Conservation (phyloP, 2,888 invertebrate species). For the Drosophila putrida region DNA sequence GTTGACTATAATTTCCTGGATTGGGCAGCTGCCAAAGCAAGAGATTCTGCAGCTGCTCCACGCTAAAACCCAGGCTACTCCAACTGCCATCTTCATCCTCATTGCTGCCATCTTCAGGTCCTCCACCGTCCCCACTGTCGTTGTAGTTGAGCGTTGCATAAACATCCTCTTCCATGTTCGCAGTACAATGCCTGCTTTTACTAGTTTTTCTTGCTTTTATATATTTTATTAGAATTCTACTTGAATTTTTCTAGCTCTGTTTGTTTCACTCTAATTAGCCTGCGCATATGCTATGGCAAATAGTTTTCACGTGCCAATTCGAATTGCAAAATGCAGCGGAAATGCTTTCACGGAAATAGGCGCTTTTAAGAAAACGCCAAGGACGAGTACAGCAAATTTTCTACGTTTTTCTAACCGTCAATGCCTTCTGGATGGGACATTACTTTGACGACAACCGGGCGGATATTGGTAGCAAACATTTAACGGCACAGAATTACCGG, state of each 20-base stretch:
- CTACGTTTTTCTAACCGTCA: conserved; percentile 23
- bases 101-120: conserved; percentile 29
- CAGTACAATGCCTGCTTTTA: conserved; percentile 27
- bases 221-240: conserved; percentile 5
- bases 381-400: conserved; percentile 10
- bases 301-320: conserved; percentile 38
- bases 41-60: conserved; percentile 54
- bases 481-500: conserved; percentile 70
- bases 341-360: conserved; percentile 57
- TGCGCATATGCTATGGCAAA: conserved; percentile 50
- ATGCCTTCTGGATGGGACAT: conserved; percentile 24
- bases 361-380: conserved; percentile 8
- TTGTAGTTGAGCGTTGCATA: conserved; percentile 69
- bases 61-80: conserved; percentile 45
- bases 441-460: conserved; percentile 48
- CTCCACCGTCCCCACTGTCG: conserved; percentile 35
- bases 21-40: conserved; percentile 53
- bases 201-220: conserved; percentile 15
- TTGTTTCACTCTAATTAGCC: conserved; percentile 65
- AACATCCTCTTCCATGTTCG: conserved; percentile 80
- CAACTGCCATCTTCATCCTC: conserved; percentile 45
- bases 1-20: conserved; percentile 28
- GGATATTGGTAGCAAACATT: conserved; percentile 78
- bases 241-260: conserved; percentile 6
- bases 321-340: conserved; percentile 59